Conservation (phyloP, 2,113 vertebrate genomes). For the Misgurnus mizolepis region DNA sequence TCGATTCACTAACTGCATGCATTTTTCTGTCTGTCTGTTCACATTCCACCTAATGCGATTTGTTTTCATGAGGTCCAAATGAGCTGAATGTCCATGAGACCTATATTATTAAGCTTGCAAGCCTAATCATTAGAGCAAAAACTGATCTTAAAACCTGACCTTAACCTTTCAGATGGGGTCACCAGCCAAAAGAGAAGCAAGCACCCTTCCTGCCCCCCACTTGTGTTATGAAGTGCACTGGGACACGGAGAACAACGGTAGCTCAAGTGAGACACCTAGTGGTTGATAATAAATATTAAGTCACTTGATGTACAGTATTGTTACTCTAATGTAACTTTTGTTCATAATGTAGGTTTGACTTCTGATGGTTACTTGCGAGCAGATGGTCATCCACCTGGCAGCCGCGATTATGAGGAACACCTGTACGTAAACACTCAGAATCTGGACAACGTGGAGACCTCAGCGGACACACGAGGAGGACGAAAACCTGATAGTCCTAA, state of each 20-base stretch:
- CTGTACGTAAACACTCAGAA: constrained; percentile 94
- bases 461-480: constrained; percentile 51
- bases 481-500: constrained; percentile 82
- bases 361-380: constrained; percentile 89
- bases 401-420: constrained; percentile 89
- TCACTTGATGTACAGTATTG: background rate
- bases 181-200: constrained; percentile 71
- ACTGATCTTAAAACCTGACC: constrained; percentile 2
- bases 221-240: constrained; percentile 80
- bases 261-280: constrained; percentile 74
- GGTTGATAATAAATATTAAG: constrained; percentile 33
- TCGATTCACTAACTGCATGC: constrained; percentile 17
- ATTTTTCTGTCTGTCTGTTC: constrained; percentile 2
- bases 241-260: constrained; percentile 74
- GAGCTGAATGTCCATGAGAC: background rate
- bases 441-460: constrained; percentile 73
- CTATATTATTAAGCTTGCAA: too few species aligned
- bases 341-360: constrained; percentile 59
- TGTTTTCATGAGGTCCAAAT: background rate
- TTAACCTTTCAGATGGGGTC: constrained; percentile 70
- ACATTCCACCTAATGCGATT: constrained; percentile 30
- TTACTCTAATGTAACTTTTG: background rate
- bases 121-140: background rate
- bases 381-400: constrained; percentile 74
- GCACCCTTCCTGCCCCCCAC: constrained; percentile 65